These are phyloP conservation scores for Epinephelus lanceolatus DNA, from an alignment of 2,113 vertebrate species.

Conservation along the genomic window DNA sequence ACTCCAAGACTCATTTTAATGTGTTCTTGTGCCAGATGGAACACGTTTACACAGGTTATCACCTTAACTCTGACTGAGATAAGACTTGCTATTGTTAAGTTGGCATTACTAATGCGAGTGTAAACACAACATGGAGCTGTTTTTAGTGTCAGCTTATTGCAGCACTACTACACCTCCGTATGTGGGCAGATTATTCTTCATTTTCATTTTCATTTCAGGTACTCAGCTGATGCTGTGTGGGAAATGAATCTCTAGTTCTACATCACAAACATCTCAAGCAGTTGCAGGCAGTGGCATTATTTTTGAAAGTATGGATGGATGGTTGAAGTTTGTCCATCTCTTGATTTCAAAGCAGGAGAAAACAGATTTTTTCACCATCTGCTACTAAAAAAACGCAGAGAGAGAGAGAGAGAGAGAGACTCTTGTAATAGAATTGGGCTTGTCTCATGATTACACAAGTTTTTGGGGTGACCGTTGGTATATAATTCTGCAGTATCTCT, in stretches of 20 bases:
- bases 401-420: background rate
- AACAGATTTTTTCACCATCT: background rate
- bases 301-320: background rate
- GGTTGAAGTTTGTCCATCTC: background rate
- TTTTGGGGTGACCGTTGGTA: background rate
- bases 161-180: background rate
- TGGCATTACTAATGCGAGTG: background rate
- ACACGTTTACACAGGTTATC: conserved; percentile 10
- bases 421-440: background rate
- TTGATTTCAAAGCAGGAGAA: background rate
- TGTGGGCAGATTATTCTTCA: background rate
- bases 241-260: background rate
- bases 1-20: background rate
- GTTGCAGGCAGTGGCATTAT: background rate
- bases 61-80: conserved; percentile 2
- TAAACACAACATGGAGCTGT: conserved; percentile 4
- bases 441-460: background rate
- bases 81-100: conserved; percentile 8
- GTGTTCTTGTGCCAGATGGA: background rate
- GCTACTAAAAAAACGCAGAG: no score
- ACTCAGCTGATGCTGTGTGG: background rate
- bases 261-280: background rate
- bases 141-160: background rate
- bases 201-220: background rate
- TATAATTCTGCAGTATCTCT: background rate